Base-by-base conservation (phyloP, 2,888 invertebrate species). In the Acheta domesticus region DNA sequence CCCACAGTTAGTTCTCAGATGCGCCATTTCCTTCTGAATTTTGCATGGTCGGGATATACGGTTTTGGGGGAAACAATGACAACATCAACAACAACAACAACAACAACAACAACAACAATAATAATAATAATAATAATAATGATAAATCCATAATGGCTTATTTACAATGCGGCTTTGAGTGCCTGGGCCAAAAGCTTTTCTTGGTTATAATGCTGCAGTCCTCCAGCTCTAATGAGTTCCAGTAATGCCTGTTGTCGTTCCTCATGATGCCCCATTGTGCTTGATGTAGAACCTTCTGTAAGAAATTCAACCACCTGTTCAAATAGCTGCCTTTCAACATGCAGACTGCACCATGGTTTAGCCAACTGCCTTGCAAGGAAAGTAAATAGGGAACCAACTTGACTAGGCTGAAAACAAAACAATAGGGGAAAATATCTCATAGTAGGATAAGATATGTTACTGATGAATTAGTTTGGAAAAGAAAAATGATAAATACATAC, bases 221-320 rank as follows among this genome's bases (percentile, higher is more conserved):
- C 89, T 83, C 91, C 89, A 80, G 90, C 89, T n/a, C 89, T 87
- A 16, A 94, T 86, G 49, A 94, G 86, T 84, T 94, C 93, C 77
- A 93, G 86, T 87, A 93, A 89, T 2, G 93, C 92, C 84, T 93
- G 92, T 85, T 95, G 93, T 73, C 93, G 87, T 85, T 94, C 94
- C 81, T 91, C 90, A 82, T 90, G 90, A 83, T 90, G 89, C 1
- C 90, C 78, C 3, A 74, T 77, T 48, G 90, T 78, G 48, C 73
- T 74, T 21, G 80, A 78, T 12, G 77, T 76, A 49, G 77, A 75
- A 49, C 77, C 80, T 85, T 89, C 90, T 8, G 89, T 84, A 80
- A 92, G 88, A 86, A 91, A 90, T 83, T 91, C 91, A 82, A 93
- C 89, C 0, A 91, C 88, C 50, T 87, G 87, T 82, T 92, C 90